These are phyloP conservation scores for Seriola aureovittata DNA, from an alignment of 2,113 vertebrate species.

Conservation along the genomic window DNA sequence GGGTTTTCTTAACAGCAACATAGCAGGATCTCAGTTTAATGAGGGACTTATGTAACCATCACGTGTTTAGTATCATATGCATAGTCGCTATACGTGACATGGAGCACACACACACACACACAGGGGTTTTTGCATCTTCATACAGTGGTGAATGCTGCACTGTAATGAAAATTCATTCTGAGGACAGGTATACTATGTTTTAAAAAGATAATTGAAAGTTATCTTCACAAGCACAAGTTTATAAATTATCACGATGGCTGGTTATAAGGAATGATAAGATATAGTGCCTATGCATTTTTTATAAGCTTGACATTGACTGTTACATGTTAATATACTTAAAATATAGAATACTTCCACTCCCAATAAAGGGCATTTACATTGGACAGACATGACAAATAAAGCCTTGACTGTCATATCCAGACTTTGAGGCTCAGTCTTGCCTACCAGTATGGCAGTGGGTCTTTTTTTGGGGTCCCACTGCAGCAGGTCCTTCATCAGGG, in stretches of 20 bases:
- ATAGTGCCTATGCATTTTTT: too few species aligned
- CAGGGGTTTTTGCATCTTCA: constrained; percentile 7
- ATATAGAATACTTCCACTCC: too few species aligned
- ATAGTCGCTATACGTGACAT: background rate
- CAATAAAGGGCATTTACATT: background rate
- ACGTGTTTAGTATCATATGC: background rate
- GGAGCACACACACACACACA: background rate
- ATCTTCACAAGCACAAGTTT: too few species aligned
- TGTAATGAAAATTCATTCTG: constrained; percentile 11
- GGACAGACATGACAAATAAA: background rate
- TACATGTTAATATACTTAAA: too few species aligned
- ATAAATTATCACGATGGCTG: too few species aligned
- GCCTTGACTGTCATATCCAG: background rate
- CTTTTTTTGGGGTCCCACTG: constrained; percentile 97
- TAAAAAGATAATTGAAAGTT: too few species aligned
- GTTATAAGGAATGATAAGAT: too few species aligned
- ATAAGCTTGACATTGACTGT: too few species aligned
- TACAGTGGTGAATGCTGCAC: background rate
- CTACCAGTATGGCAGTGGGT: constrained; percentile 94
- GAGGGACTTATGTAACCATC: too few species aligned
- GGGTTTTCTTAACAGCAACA: too few species aligned
- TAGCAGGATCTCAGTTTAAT: too few species aligned
- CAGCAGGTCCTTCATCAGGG: constrained; percentile 92
- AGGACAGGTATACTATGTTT: background rate
- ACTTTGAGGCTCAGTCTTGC: background rate